phyloP scores from a whole-genome alignment of 2,113 vertebrate species.

The Cavia porcellus region DNA sequence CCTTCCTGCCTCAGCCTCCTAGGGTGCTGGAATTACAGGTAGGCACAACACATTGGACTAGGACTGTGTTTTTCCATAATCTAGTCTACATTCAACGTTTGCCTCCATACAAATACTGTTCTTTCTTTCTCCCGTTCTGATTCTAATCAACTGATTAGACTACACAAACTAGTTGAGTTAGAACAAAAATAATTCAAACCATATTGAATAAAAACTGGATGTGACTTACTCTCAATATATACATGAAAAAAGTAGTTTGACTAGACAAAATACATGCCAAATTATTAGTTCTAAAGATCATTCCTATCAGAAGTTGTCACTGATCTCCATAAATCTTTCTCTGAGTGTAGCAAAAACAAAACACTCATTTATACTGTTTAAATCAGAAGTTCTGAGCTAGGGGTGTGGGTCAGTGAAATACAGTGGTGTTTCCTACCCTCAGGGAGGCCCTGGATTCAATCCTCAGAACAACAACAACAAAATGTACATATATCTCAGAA shows the following conservation, averaged over 20 bases:
- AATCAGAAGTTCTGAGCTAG: not conserved
- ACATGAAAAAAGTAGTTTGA: not conserved
- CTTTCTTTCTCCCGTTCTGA: not conserved
- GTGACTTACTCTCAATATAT: not conserved
- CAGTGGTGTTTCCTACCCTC: not conserved
- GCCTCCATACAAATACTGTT: not conserved
- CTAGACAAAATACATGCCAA: not conserved
- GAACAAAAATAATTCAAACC: slow-evolving; percentile 7
- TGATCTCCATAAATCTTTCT: not conserved
- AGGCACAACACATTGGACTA: not conserved
- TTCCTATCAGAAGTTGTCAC: not conserved
- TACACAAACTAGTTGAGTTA: not conserved
- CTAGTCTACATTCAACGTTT: not conserved
- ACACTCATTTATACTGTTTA: not conserved
- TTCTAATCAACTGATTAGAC: not conserved
- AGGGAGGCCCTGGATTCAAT: not conserved
- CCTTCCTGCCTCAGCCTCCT: not conserved
- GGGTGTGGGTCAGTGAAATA: not conserved
- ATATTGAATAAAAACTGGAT: slow-evolving; percentile 11
- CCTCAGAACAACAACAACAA: not conserved
- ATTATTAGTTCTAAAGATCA: slow-evolving; percentile 17
- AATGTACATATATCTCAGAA: not conserved
- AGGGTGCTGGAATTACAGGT: not conserved
- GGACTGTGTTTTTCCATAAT: not conserved
- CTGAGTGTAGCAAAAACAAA: not conserved